Base-by-base conservation (phyloP, 23 tunicate species). In the Phallusia fumigata region DNA sequence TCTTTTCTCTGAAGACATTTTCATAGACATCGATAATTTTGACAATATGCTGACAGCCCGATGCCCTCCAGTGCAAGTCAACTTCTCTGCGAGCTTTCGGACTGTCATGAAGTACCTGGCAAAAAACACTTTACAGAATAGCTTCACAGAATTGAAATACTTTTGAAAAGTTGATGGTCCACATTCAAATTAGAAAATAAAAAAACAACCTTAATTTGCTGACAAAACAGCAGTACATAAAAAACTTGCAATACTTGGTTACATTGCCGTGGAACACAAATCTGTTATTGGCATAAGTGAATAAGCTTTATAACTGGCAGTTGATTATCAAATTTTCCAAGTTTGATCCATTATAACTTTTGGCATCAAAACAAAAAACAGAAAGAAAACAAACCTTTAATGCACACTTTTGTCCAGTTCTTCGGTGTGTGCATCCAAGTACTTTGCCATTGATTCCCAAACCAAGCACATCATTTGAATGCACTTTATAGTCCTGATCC, bases 361-460 rank as follows among this genome's bases (percentile, higher is more conserved):
- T n/a, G n/a, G n/a, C n/a, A n/a, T n/a, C n/a, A n/a, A n/a, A n/a
- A n/a, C n/a, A n/a, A n/a, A n/a, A n/a, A n/a, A n/a, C n/a, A n/a
- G n/a, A n/a, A n/a, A n/a, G n/a, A 30, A 53, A 53, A 11, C 65
- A n/a, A 64, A 83, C 93, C 83, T 92, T 92, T 31, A 92, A 77
- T 30, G 97, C 97, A 84, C 91, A 86, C 80, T 87, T 92, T 45
- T 87, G 88, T 32, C 97, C 97, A 0, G 97, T 79, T 31, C 51
- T 82, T 44, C 84, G 64, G 34, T 92, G 77, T 22, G 87, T 92
- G 73, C 97, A 92, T 6, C 83, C 97, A 18, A 92, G 75, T 0
- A 92, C 97, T 80, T 92, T 92, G 8, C 97, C 97, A 84, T 87
- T 92, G 22, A 92, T 92, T 35, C 97, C 97, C 0, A 92, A 53